Evolutionary conservation across 2,113 vertebrate genomes (phyloP).

Genomic region (Neodontobutis hainanensis): DNA sequence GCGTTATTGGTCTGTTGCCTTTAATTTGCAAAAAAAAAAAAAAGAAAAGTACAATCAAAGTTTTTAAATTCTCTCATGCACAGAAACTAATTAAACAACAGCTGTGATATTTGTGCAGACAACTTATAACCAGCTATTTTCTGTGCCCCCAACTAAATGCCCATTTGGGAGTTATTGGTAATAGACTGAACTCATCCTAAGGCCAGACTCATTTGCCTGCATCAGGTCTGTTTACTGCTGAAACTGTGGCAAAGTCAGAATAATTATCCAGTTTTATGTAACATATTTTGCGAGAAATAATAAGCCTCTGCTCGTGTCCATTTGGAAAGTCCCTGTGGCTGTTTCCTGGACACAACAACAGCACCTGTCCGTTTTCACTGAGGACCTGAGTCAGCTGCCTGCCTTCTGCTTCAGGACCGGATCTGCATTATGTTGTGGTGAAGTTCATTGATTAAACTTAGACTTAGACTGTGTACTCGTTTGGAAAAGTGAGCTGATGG

Average conservation of each 20-base stretch:
- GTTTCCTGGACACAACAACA: constrained; percentile 25
- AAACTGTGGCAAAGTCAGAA: background rate
- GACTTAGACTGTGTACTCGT: background rate
- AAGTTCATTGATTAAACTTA: constrained; percentile 26
- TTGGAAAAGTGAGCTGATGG: constrained; percentile 27
- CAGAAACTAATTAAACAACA: no score
- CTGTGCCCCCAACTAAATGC: background rate
- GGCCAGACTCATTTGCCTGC: constrained; percentile 1
- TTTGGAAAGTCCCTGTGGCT: background rate
- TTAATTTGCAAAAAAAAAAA: no score
- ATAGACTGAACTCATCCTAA: background rate
- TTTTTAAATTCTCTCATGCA: no score
- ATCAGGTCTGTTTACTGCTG: background rate
- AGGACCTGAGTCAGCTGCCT: constrained; percentile 57
- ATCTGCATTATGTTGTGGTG: constrained; percentile 44
- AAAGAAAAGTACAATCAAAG: no score
- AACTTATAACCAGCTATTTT: background rate
- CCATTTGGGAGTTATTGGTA: background rate
- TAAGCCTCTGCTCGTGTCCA: background rate
- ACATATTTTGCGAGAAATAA: constrained; percentile 1
- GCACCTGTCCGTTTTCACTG: constrained; percentile 36
- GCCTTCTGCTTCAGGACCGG: constrained; percentile 19
- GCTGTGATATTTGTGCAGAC: no score
- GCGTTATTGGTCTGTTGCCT: no score
- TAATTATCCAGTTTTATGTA: background rate